Evolutionary conservation across 1,140 invertebrate species (phyloP).

Genomic region (Sipha flava): DNA sequence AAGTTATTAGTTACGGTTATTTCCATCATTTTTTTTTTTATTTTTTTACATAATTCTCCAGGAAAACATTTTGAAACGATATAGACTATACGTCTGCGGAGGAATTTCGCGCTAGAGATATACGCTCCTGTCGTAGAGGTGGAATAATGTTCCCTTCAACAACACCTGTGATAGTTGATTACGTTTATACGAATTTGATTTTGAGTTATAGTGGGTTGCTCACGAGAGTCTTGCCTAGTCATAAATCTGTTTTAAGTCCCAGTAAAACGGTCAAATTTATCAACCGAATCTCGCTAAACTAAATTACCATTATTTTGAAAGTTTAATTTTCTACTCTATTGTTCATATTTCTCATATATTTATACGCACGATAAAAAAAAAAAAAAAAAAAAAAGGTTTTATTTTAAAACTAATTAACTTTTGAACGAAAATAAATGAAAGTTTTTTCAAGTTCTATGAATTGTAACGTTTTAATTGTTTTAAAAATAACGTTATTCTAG

Average conservation of each 20-base stretch:
- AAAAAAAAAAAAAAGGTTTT: neutral
- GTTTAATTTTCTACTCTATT: slow-evolving; percentile 17
- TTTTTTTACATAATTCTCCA: too few relatives aligned
- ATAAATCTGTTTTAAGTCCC: slow-evolving; percentile 19
- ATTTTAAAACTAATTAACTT: slow-evolving; percentile 21
- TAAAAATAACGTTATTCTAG: neutral
- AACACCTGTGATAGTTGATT: slow-evolving; percentile 16
- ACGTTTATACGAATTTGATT: slow-evolving; percentile 23
- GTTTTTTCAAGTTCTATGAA: neutral
- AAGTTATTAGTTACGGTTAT: too few relatives aligned
- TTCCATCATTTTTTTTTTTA: too few relatives aligned
- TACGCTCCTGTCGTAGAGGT: too few relatives aligned
- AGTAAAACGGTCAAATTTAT: slow-evolving; percentile 9
- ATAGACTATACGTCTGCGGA: neutral
- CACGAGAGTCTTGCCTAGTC: neutral
- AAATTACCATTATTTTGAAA: slow-evolving; percentile 1
- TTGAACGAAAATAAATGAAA: neutral
- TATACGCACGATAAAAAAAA: neutral
- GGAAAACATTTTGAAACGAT: neutral
- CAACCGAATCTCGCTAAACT: neutral
- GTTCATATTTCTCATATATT: neutral
- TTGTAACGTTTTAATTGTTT: neutral
- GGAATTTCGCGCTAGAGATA: neutral
- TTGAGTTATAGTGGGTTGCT: slow-evolving; percentile 4
- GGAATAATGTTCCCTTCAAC: neutral